Conservation (phyloP, 2,113 vertebrate species). For the Barbus barbus region DNA sequence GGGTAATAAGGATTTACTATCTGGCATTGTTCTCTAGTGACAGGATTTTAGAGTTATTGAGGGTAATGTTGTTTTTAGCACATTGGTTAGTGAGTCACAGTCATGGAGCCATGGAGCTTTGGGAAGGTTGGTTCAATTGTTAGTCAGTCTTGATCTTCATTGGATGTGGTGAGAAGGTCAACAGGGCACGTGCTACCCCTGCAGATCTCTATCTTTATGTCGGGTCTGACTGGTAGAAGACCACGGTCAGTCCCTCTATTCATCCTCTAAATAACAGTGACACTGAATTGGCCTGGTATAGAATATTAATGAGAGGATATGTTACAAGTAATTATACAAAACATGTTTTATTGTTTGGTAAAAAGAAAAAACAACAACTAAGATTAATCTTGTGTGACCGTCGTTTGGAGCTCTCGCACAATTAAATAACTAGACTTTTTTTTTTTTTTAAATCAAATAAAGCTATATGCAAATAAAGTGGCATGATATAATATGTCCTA, state of each 20-base stretch:
- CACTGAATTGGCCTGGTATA: background rate
- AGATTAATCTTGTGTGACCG: too few relatives aligned
- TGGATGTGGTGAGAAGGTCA: slow-evolving; percentile 62
- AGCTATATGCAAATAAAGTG: too few relatives aligned
- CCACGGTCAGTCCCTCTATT: background rate
- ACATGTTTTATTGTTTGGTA: background rate
- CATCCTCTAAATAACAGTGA: background rate
- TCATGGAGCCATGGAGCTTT: slow-evolving; percentile 69
- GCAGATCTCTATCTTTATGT: slow-evolving; percentile 76
- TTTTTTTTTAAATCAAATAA: too few relatives aligned
- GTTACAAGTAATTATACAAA: background rate
- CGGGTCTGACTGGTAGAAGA: slow-evolving; percentile 26
- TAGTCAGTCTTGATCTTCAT: slow-evolving; percentile 61
- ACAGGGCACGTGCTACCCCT: slow-evolving; percentile 63
- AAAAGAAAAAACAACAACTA: too few relatives aligned
- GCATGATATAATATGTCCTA: background rate
- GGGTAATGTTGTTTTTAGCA: slow-evolving; percentile 73
- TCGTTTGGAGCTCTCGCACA: background rate
- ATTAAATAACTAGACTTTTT: background rate
- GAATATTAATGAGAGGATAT: background rate
- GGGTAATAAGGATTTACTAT: slow-evolving; percentile 15
- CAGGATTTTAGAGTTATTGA: slow-evolving; percentile 48
- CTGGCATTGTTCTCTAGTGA: background rate
- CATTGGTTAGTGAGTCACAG: slow-evolving; percentile 56
- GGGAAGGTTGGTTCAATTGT: slow-evolving; percentile 42